Evolutionary conservation across 1,140 invertebrate species (phyloP).

Genomic region (Coptotermes formosanus): DNA sequence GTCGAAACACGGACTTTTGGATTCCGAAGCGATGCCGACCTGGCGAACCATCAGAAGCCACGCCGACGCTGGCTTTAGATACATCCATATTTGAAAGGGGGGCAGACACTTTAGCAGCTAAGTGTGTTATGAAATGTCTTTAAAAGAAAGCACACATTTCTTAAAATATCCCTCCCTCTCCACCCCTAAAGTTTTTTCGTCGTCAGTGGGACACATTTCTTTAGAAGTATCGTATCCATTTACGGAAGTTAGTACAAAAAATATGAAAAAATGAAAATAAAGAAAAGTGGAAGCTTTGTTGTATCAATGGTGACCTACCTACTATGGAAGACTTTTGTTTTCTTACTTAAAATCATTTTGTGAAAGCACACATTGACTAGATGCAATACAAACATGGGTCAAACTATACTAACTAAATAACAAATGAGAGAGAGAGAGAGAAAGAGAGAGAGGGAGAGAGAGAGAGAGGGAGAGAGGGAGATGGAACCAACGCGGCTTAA

Average conservation of each 20-base stretch:
- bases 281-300: neutral
- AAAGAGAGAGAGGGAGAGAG: neutral
- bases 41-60: no score
- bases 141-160: neutral
- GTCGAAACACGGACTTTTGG: no score
- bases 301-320: conserved; percentile 6
- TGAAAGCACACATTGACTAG: neutral
- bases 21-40: no score
- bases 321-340: conserved; percentile 4
- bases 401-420: conserved; percentile 17
- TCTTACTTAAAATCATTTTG: conserved; percentile 16
- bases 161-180: neutral
- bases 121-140: conserved; percentile 6
- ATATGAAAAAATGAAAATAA: neutral
- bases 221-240: conserved; percentile 14
- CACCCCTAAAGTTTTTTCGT: neutral
- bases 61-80: neutral
- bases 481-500: neutral
- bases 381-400: neutral
- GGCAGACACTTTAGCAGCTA: neutral
- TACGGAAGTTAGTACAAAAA: neutral
- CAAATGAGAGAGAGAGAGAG: neutral
- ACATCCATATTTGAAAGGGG: neutral
- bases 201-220: neutral
- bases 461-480: neutral